phyloP scores from a whole-genome alignment of 2,888 invertebrate species.

The Lapara coniferarum region DNA sequence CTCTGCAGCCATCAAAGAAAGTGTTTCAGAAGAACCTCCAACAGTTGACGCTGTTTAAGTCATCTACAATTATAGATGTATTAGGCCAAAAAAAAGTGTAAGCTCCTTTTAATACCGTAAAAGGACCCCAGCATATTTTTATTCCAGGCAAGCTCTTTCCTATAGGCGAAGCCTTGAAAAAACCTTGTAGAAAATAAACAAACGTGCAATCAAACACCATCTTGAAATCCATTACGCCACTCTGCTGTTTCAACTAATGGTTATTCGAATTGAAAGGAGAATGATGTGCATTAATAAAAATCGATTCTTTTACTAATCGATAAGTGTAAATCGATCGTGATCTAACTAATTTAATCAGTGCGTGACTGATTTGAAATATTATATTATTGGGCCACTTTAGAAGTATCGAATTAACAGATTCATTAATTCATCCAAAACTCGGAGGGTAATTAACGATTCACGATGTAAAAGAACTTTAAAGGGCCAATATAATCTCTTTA shows the following conservation, averaged over 20 bases:
- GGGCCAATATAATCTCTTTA: no score
- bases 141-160: no score
- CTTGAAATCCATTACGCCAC: constrained; percentile 1
- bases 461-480: not conserved
- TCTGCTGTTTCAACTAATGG: constrained; percentile 4
- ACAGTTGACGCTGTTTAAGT: no score
- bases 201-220: not conserved
- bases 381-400: constrained; percentile 44
- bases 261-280: constrained; percentile 10
- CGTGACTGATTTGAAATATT: constrained; percentile 54
- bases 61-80: no score
- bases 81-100: no score
- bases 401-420: constrained; percentile 1
- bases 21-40: no score
- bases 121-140: no score
- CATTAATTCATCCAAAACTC: no score
- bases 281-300: constrained; percentile 1
- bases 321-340: constrained; percentile 44
- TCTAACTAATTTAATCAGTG: constrained; percentile 51
- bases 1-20: no score
- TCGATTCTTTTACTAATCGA: constrained; percentile 12
- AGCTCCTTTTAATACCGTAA: no score
- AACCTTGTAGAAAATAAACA: not conserved
- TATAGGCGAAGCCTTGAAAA: no score
- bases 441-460: not conserved